phyloP scores from a whole-genome alignment of 2,797 vertebrate species.

The Cyclura pinguis region DNA sequence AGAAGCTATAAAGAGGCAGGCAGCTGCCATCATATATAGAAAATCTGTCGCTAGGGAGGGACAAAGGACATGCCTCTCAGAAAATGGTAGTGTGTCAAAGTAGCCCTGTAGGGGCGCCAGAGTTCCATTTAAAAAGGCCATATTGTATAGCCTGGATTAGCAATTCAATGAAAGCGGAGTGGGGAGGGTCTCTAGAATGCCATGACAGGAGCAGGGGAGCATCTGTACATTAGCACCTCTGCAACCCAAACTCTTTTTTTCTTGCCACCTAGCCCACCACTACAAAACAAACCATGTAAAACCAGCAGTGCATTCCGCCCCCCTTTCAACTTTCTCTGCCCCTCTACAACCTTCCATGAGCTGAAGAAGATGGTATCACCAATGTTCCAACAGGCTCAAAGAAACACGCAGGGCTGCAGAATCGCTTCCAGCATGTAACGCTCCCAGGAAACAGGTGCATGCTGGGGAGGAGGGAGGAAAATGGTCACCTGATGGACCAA shows the following conservation, averaged over 20 bases:
- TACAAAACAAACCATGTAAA: neutral
- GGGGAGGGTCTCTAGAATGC: neutral
- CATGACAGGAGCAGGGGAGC: neutral
- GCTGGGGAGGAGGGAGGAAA: neutral
- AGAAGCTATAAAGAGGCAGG: neutral
- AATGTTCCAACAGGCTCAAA: neutral
- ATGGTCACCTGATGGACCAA: neutral
- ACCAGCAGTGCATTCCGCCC: neutral
- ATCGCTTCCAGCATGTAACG: neutral
- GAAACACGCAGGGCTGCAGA: neutral
- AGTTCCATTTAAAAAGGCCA: constrained; percentile 26
- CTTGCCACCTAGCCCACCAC: neutral
- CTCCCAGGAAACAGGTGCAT: constrained; percentile 23
- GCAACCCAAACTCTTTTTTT: neutral
- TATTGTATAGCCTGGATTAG: neutral
- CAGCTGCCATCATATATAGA: neutral
- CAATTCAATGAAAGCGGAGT: neutral
- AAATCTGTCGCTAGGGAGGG: neutral
- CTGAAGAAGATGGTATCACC: neutral
- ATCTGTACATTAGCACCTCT: neutral
- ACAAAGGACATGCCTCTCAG: neutral
- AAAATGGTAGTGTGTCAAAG: constrained; percentile 3
- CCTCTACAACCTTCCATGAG: neutral
- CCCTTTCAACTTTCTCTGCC: too few species aligned
- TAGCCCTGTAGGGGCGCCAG: neutral